Evolutionary conservation across 2,113 vertebrate genomes (phyloP).

Genomic region (Crocuta crocuta): DNA sequence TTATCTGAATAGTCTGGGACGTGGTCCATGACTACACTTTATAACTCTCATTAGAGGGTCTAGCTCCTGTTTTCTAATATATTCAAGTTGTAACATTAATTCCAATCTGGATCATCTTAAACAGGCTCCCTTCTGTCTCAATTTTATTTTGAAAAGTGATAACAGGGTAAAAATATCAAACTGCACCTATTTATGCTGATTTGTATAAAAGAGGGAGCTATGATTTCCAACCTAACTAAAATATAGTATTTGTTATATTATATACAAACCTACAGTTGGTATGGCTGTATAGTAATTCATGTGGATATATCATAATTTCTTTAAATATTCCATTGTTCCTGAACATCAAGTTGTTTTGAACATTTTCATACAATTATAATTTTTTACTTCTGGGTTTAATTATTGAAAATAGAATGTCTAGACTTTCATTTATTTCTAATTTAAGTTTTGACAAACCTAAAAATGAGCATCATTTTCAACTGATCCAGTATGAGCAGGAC

Average conservation of each 20-base stretch:
- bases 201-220: background rate
- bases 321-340: background rate
- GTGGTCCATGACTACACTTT: background rate
- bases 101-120: conserved; percentile 52
- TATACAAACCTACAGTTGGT: background rate
- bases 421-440: conserved; percentile 44
- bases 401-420: background rate
- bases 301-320: background rate
- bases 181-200: background rate
- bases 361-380: background rate
- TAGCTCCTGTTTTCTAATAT: conserved; percentile 17
- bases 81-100: conserved; percentile 60
- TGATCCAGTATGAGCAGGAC: background rate
- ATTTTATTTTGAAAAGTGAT: conserved; percentile 61
- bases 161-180: conserved; percentile 3
- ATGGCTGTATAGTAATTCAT: background rate
- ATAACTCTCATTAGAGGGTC: background rate
- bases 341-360: background rate
- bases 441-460: conserved; percentile 12
- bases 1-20: conserved; percentile 13
- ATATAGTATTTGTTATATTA: background rate
- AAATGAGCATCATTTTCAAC: background rate
- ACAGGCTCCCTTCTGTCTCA: conserved; percentile 44
- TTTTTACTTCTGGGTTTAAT: conserved; percentile 3
- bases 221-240: conserved; percentile 25